A percentile compares a stretch with the other conserved stretches of the same genome.
phyloP scores from a whole-genome alignment of 2,797 vertebrate species.

The Thalassophryne amazonica region DNA sequence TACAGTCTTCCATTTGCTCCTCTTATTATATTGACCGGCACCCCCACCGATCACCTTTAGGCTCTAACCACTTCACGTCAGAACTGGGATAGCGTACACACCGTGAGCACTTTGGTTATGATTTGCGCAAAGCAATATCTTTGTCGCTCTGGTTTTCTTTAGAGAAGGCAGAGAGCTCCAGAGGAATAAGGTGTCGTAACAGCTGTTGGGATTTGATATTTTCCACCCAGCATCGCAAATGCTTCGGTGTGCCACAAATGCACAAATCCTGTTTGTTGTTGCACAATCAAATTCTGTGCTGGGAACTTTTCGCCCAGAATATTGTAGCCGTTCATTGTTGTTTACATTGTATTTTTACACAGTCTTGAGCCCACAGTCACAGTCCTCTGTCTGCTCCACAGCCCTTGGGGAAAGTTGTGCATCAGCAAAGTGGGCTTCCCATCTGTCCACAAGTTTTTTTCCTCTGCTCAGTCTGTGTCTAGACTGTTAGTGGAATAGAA shows the following conservation, averaged over 20 bases:
- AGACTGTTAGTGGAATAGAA: background rate
- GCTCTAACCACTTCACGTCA: constrained; percentile 8
- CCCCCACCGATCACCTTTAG: constrained; percentile 8
- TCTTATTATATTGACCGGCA: background rate
- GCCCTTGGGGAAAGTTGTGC: background rate
- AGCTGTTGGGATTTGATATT: background rate
- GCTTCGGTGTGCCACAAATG: constrained; percentile 4
- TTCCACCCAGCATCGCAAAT: constrained; percentile 6
- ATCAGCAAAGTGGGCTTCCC: background rate
- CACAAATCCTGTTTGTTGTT: constrained; percentile 5
- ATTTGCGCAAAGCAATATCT: constrained; percentile 46
- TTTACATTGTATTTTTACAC: constrained; percentile 70
- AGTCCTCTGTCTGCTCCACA: constrained; percentile 1
- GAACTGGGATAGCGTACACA: constrained; percentile 13
- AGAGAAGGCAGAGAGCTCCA: background rate
- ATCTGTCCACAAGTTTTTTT: background rate
- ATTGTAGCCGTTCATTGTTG: constrained; percentile 12
- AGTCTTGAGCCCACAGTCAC: constrained; percentile 25
- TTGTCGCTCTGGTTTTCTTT: constrained; percentile 7
- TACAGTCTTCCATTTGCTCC: constrained; percentile 11
- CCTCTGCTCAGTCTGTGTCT: background rate
- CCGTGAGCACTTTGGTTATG: constrained; percentile 30
- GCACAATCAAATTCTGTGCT: no score
- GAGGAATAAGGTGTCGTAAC: background rate
- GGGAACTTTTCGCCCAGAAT: background rate